Conservation (phyloP, 37 sponge, comb jelly and placozoan genomes). For the Dysidea cf. avara region DNA sequence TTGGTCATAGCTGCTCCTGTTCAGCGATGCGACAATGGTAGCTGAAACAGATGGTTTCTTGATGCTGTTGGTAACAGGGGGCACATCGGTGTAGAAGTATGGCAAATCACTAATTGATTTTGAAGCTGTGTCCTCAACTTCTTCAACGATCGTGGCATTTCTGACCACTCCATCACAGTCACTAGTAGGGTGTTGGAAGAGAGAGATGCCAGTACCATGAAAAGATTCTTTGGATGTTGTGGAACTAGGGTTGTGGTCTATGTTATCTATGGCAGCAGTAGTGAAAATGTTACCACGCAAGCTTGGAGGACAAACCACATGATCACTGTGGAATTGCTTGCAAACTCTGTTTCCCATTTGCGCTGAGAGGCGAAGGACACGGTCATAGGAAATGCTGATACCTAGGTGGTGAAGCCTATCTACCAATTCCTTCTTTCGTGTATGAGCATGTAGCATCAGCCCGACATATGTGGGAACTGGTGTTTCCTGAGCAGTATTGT, state of each 20-base stretch:
- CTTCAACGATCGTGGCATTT: neutral
- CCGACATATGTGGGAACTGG: constrained; percentile 22
- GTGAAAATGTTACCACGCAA: constrained; percentile 12
- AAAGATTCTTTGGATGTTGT: constrained; percentile 32
- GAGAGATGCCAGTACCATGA: constrained; percentile 32
- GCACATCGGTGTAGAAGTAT: constrained; percentile 18
- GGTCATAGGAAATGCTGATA: no score
- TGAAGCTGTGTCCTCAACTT: neutral
- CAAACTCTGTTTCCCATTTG: neutral
- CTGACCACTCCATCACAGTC: neutral
- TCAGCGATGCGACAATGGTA: neutral
- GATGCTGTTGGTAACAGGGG: no score
- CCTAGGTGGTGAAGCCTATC: constrained; percentile 20
- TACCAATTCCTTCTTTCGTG: no score
- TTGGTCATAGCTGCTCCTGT: constrained; percentile 4
- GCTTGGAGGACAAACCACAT: constrained; percentile 26
- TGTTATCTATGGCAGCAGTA: no score
- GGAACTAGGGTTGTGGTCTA: no score
- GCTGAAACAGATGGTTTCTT: neutral
- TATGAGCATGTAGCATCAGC: constrained; percentile 30
- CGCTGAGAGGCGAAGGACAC: no score
- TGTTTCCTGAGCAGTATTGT: constrained; percentile 27
- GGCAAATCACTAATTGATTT: neutral
- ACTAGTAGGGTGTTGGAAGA: constrained; percentile 2
- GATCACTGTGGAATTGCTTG: constrained; percentile 9